Evolutionary conservation across 1,140 invertebrate species (phyloP).

Genomic region (Lanistes nyassanus): DNA sequence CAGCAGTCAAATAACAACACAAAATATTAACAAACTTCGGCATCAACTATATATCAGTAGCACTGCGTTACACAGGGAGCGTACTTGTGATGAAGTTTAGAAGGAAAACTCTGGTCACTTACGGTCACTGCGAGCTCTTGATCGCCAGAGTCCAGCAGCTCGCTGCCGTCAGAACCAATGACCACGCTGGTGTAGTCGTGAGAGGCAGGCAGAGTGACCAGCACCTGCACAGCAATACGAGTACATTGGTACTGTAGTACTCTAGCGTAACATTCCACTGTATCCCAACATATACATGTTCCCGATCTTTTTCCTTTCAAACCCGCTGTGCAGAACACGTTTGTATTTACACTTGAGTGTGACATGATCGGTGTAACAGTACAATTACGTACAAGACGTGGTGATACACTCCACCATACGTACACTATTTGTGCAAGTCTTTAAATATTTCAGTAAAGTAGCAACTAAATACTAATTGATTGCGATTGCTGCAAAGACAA

Average conservation of each 20-base stretch:
- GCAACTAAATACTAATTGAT: too few species aligned
- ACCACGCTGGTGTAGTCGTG: conserved; percentile 49
- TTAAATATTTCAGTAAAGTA: too few species aligned
- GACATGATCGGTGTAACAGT: too few species aligned
- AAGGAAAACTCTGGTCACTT: conserved; percentile 13
- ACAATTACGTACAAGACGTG: too few species aligned
- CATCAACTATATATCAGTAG: neutral
- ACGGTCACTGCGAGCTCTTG: conserved; percentile 41
- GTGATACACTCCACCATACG: too few species aligned
- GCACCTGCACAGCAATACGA: conserved; percentile 35
- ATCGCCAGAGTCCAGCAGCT: conserved; percentile 26
- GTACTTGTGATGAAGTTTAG: neutral
- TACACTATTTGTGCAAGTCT: too few species aligned
- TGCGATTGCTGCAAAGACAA: too few species aligned
- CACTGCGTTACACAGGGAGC: neutral
- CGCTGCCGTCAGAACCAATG: conserved; percentile 32
- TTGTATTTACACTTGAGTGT: too few species aligned
- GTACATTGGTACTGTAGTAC: neutral
- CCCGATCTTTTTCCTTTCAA: neutral
- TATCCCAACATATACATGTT: neutral
- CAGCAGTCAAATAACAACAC: neutral
- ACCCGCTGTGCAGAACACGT: too few species aligned
- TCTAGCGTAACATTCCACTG: neutral
- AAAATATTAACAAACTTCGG: neutral
- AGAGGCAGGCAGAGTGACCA: conserved; percentile 48